Conservation (phyloP, 2,888 invertebrate species). For the Alsophila aescularia region DNA sequence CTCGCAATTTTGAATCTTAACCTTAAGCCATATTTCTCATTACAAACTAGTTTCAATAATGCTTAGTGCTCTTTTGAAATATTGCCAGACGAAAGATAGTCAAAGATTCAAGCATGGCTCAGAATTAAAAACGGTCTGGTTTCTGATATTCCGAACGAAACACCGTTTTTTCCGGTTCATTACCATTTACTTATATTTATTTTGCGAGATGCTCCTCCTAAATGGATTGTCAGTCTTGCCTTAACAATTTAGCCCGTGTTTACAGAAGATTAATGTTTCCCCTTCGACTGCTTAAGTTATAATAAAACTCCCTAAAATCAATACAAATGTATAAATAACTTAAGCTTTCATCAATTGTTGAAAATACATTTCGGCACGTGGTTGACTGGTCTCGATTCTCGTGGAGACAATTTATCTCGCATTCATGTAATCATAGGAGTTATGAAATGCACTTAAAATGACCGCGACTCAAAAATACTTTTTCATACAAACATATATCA, state of each 20-base stretch:
- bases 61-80: conserved; percentile 72
- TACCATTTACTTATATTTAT: conserved; percentile 63
- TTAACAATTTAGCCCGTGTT: conserved; percentile 67
- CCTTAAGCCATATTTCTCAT: conserved; percentile 32
- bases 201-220: conserved; percentile 53
- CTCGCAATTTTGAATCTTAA: conserved; percentile 15
- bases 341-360: conserved; percentile 59
- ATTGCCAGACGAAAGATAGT: conserved; percentile 56
- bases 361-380: conserved; percentile 65
- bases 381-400: conserved; percentile 58
- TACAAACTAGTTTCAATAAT: conserved; percentile 38
- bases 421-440: conserved; percentile 49
- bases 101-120: conserved; percentile 43
- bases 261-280: conserved; percentile 63
- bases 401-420: conserved; percentile 46
- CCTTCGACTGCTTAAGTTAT: conserved; percentile 59
- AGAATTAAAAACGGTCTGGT: conserved; percentile 50
- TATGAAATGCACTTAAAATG: conserved; percentile 40
- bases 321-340: conserved; percentile 47
- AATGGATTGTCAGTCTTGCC: conserved; percentile 65
- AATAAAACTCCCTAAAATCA: conserved; percentile 60
- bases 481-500: conserved; percentile 52
- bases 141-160: conserved; percentile 44
- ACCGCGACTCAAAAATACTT: conserved; percentile 45
- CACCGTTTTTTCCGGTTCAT: conserved; percentile 60